Base-by-base conservation (phyloP, 2,888 invertebrate species). In the Liopterus haemorrhoidalis region DNA sequence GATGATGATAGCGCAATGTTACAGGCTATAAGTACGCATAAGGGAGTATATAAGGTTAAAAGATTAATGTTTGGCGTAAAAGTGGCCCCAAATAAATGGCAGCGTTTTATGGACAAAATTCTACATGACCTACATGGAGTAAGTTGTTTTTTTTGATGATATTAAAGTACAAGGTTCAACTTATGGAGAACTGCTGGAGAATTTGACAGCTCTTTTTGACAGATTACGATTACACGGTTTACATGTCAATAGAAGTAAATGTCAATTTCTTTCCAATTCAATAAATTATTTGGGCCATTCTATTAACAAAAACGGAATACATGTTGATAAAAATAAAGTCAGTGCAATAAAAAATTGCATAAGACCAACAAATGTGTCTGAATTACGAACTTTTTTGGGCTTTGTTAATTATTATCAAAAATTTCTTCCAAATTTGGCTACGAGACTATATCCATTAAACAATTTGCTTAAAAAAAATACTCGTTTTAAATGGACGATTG, bases 101-200 rank as follows among this genome's bases (percentile, higher is more conserved):
- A 62, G 49, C 47, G 55, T 2, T 57, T 53, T 39, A 62, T 63
- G 59, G 62, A 61, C 22, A 54, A 58, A 39, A 40, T 56, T 11
- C 48, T 61, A 16, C 51, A 50, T 21, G 56, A 54, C 22, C 8
- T 59, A 2, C 47, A 50, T 11, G 59, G 57, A 1, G 54, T 53
- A n/a, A 50, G 49, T 1, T 59, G 58, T 49, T 62, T 62, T n/a
- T 48, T 61, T 60, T 21, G 59, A 62, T 41, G 61, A 63, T 19
- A 56, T 58, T 12, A 39, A 51, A 5, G 41, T 60, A 27, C 52
- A 56, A 41, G 57, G 58, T 21, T 32, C 14, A 8, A 52, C 41
- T 8, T 24, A 18, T 1, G 51, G 52, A 9, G 44, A 46, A 46
- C 20, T 50, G 20, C 16, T 41, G 11, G 24, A 8, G 18, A 35